Percentiles rank a stretch among this genome's conserved stretches.
phyloP scores from a whole-genome alignment of 1,140 invertebrate genomes.

The Drosophila ercepeae region DNA sequence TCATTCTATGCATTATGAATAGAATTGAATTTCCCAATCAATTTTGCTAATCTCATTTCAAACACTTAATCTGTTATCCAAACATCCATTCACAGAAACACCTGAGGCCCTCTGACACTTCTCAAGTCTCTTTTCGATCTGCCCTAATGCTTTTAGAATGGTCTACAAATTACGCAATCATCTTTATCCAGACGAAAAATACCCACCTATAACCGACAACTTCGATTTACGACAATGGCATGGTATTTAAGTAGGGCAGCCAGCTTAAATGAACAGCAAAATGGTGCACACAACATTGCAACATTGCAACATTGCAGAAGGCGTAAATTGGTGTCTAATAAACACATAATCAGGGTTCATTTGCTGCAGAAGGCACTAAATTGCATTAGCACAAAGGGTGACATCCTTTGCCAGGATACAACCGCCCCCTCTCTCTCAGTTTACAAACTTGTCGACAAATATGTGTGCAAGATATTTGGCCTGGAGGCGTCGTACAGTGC shows the following conservation, averaged over 20 bases:
- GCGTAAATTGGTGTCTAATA: conserved; percentile 72
- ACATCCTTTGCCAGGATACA: conserved; percentile 16
- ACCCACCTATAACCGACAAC: not conserved
- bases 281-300: not conserved
- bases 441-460: conserved; percentile 61
- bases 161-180: not conserved
- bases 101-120: conserved; percentile 1
- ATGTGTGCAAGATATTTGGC: conserved; percentile 61
- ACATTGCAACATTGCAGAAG: conserved; percentile 47
- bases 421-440: conserved; percentile 4
- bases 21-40: not conserved
- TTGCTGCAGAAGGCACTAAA: conserved; percentile 63
- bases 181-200: conserved; percentile 4
- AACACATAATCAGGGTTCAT: conserved; percentile 76
- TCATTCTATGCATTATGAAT: no score
- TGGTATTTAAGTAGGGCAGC: conserved; percentile 27
- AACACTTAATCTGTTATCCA: not conserved
- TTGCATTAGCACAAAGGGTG: conserved; percentile 71
- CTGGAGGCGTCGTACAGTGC: conserved; percentile 38
- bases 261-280: conserved; percentile 18
- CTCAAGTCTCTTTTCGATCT: conserved; percentile 8
- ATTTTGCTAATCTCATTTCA: not conserved
- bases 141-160: conserved; percentile 15
- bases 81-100: conserved; percentile 6
- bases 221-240: conserved; percentile 38